These are phyloP conservation scores for Branchellion lobata DNA, from an alignment of 2,888 invertebrate species.

Conservation along the genomic window DNA sequence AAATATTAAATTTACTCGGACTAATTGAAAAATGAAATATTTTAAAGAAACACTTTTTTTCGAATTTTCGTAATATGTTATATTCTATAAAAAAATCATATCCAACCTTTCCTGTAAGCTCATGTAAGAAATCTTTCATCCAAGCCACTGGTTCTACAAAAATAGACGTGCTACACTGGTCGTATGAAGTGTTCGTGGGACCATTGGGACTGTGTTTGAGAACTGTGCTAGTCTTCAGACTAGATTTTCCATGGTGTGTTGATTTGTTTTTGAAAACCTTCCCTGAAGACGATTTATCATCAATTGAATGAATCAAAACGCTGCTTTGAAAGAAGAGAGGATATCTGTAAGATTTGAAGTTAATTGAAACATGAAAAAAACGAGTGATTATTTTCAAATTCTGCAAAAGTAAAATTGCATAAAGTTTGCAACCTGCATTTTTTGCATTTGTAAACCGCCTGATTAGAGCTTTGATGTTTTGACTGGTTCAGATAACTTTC, in stretches of 20 bases:
- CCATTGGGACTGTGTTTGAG: background rate
- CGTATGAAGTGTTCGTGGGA: no score
- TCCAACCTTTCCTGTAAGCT: background rate
- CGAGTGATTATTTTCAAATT: no score
- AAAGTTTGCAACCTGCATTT: conserved; percentile 14
- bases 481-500: conserved; percentile 2
- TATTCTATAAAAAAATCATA: background rate
- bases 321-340: background rate
- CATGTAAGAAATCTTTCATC: background rate
- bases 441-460: background rate
- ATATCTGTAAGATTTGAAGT: background rate
- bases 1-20: background rate
- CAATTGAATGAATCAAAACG: background rate
- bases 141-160: background rate
- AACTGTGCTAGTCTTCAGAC: background rate
- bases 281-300: background rate
- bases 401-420: no score
- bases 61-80: background rate
- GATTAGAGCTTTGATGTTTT: background rate
- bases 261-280: background rate
- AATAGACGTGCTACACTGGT: background rate
- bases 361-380: no score
- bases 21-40: no score
- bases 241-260: background rate
- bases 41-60: background rate